Evolutionary conservation across 2,113 vertebrate genomes (phyloP), one percentile per base, ranked within the genome.

Genomic region (Vicugna pacos): DNA sequence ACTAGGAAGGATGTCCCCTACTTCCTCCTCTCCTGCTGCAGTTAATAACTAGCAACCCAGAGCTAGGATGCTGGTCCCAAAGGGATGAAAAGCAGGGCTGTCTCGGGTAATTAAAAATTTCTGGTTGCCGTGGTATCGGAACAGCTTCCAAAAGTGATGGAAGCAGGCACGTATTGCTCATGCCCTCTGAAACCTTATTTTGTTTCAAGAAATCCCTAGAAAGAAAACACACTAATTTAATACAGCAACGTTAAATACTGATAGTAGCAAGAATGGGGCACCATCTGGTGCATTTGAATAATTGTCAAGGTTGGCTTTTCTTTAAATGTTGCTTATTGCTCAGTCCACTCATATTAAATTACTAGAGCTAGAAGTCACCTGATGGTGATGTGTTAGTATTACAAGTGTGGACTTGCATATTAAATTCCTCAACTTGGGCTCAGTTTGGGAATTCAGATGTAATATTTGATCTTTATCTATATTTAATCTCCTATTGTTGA

Each of bases 241-340:
- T 94, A 95, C 32, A 82, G 85, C 76, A 89, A 58, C 94, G 96
- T 82, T 97, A 81, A 96, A 91, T 56, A 95, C 93, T 65, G 85
- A 93, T 88, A 95, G 91, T 96, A 97, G 84, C 38, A 80, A 93
- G 96, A 97, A 96, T 24, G 62, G 94, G 84, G 72, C 81, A 93
- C 95, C 96, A 95, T 96, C 95, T 97, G 97, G 91, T 93, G 60
- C 32, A 54, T 95, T 93, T 97, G 91, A 97, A 93, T 96, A 94
- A 93, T 96, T 97, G 94, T 96, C 91, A 95, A 96, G 85, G 88
- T 96, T 96, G 93, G 65, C 52, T 96, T 97, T 98, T 87, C 92
- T 96, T 83, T 93, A 92, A 92, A 95, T 85, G 76, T 60, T 77
- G 91, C 60, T 76, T 94, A 88, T 92, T 88, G 80, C 88, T 95